Percentiles rank a stretch among this genome's conserved stretches.
These are phyloP conservation scores for Polydrusus pterygomalis DNA, from an alignment of 2,888 invertebrate genomes.

Conservation along the genomic window DNA sequence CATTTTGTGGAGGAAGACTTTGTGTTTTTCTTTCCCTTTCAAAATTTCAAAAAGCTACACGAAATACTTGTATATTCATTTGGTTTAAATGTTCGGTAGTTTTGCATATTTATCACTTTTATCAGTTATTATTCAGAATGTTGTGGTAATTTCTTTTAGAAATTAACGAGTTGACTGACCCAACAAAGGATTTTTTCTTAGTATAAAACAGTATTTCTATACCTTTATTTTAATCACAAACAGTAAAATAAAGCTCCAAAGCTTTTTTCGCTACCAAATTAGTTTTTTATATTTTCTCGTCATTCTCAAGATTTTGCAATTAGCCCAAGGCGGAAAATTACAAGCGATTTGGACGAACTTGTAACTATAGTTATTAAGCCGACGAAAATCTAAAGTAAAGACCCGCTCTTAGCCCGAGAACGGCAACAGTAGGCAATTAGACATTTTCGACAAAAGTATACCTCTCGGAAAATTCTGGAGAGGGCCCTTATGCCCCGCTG, in stretches of 20 bases:
- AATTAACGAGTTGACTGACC: too few relatives aligned
- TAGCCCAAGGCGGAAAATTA: constrained; percentile 48
- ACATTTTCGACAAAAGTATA: constrained; percentile 61
- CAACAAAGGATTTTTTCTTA: too few relatives aligned
- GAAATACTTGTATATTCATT: too few relatives aligned
- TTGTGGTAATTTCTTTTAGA: too few relatives aligned
- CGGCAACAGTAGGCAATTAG: constrained; percentile 59
- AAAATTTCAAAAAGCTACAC: too few relatives aligned
- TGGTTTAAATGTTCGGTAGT: too few relatives aligned
- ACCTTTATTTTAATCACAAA: constrained; percentile 4
- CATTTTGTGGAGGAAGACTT: too few relatives aligned
- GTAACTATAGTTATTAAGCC: constrained; percentile 57
- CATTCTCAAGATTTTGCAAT: constrained; percentile 52
- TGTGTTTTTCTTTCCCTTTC: too few relatives aligned
- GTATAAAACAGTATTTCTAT: not conserved
- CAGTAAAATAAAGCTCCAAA: constrained; percentile 15
- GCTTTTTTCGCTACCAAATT: constrained; percentile 48
- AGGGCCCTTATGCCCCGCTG: constrained; percentile 57
- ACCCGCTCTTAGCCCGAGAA: constrained; percentile 50
- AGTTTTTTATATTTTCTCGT: constrained; percentile 51
- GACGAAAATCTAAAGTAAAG: constrained; percentile 53
- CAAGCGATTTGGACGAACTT: constrained; percentile 51
- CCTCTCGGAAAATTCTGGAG: constrained; percentile 57
- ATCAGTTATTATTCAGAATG: too few relatives aligned
- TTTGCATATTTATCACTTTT: too few relatives aligned